Percentiles rank a stretch among this genome's conserved stretches.
Conservation (phyloP, 92 coral and sea anemone genomes). For the Montipora capitata region DNA sequence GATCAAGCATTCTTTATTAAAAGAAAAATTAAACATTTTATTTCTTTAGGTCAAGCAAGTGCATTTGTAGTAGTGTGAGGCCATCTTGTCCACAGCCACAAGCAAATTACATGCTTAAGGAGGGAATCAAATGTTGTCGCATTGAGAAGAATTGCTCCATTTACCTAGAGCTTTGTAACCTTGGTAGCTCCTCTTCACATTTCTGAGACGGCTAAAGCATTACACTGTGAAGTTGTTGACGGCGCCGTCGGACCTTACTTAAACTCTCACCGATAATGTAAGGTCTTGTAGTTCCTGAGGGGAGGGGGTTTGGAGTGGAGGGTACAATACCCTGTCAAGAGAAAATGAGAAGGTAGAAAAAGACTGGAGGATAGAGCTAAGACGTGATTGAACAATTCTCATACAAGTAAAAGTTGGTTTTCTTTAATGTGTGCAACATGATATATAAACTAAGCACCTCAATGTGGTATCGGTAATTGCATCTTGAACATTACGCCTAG, state of each 20-base stretch:
- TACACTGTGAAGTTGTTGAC: conserved; percentile 69
- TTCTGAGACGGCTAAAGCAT: conserved; percentile 41
- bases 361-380: no score
- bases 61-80: conserved; percentile 16
- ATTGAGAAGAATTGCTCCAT: conserved; percentile 40
- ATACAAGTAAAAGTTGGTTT: no score
- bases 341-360: no score
- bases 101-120: background rate
- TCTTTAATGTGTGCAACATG: no score
- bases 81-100: conserved; percentile 27
- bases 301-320: no score
- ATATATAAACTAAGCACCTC: no score
- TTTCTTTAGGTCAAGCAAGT: conserved; percentile 7
- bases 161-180: conserved; percentile 73
- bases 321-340: no score
- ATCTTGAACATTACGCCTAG: no score
- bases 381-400: no score
- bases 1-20: no score
- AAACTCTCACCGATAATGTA: conserved; percentile 50
- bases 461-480: no score
- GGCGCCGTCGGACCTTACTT: conserved; percentile 75
- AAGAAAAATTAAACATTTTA: background rate
- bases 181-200: conserved; percentile 90
- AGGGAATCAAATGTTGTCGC: conserved; percentile 28
- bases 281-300: no score